Percentiles rank a stretch among this genome's conserved stretches.
phyloP scores from a whole-genome alignment of 2,797 vertebrate genomes.

The Hapalemur alaotrensis region DNA sequence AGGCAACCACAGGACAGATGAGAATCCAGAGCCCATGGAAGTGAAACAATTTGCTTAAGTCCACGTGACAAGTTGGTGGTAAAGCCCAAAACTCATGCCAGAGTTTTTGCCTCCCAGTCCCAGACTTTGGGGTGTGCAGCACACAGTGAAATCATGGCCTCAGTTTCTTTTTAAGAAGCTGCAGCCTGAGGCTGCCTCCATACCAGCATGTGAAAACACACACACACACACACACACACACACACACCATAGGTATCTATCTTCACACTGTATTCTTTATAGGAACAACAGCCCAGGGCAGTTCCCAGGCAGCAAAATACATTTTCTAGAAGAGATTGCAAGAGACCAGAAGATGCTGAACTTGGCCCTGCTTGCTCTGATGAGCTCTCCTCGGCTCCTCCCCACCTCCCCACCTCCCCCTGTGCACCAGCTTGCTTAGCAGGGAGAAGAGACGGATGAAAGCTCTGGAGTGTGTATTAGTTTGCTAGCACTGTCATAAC shows the following conservation, averaged over 20 bases:
- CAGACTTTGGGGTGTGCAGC: neutral
- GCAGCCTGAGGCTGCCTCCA: neutral
- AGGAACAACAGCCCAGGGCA: neutral
- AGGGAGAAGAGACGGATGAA: neutral
- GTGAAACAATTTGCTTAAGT: neutral
- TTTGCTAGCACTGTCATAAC: neutral
- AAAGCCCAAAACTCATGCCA: neutral
- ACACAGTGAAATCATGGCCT: neutral
- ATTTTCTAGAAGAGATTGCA: conserved; percentile 10
- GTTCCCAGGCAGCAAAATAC: neutral
- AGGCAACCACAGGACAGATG: neutral
- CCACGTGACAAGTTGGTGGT: neutral
- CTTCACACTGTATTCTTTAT: neutral
- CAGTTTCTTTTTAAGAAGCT: neutral
- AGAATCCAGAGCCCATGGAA: neutral
- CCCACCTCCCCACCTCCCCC: neutral
- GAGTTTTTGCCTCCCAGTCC: neutral
- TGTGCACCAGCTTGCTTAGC: neutral
- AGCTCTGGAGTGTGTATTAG: neutral
- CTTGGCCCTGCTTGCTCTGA: neutral
- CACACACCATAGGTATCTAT: neutral
- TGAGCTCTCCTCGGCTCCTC: neutral
- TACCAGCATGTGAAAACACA: neutral
- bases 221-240: neutral
- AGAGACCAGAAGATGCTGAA: neutral